Evolutionary conservation across 2,888 invertebrate species (phyloP).

Genomic region (Scaptomyza polygonia): DNA sequence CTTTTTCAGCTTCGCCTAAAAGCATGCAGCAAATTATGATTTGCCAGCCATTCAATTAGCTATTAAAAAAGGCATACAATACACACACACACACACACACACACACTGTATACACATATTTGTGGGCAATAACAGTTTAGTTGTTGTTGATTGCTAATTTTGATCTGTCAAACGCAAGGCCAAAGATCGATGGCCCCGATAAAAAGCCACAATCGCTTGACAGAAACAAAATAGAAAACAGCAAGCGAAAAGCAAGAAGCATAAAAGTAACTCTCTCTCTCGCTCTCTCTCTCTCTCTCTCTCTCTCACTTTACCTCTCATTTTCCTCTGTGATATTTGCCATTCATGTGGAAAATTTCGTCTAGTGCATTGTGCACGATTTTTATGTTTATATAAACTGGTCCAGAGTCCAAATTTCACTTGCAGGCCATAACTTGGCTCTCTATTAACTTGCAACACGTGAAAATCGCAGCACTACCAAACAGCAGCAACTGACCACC

Average conservation of each 20-base stretch:
- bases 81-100: not conserved
- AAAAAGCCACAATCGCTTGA: slow-evolving; percentile 56
- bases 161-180: slow-evolving; percentile 80
- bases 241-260: slow-evolving; percentile 10
- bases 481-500: slow-evolving; percentile 20
- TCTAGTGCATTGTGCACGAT: slow-evolving; percentile 74
- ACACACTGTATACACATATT: not conserved
- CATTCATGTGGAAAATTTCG: slow-evolving; percentile 78
- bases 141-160: slow-evolving; percentile 75
- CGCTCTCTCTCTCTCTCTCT: not conserved
- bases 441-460: slow-evolving; percentile 70
- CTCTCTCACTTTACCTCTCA: not conserved
- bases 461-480: slow-evolving; percentile 52
- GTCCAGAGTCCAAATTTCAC: slow-evolving; percentile 40
- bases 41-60: slow-evolving; percentile 76
- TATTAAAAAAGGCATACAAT: slow-evolving; percentile 46
- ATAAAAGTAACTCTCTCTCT: slow-evolving; percentile 21
- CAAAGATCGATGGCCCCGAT: slow-evolving; percentile 82
- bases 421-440: slow-evolving; percentile 62
- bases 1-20: slow-evolving; percentile 58
- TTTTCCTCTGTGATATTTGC: slow-evolving; percentile 47
- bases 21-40: slow-evolving; percentile 61
- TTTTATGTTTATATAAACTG: slow-evolving; percentile 71
- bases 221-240: slow-evolving; percentile 20
- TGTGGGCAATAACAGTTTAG: slow-evolving; percentile 11